Evolutionary conservation across 2,797 vertebrate species (phyloP).

Genomic region (Paratrypauchen microcephalus): DNA sequence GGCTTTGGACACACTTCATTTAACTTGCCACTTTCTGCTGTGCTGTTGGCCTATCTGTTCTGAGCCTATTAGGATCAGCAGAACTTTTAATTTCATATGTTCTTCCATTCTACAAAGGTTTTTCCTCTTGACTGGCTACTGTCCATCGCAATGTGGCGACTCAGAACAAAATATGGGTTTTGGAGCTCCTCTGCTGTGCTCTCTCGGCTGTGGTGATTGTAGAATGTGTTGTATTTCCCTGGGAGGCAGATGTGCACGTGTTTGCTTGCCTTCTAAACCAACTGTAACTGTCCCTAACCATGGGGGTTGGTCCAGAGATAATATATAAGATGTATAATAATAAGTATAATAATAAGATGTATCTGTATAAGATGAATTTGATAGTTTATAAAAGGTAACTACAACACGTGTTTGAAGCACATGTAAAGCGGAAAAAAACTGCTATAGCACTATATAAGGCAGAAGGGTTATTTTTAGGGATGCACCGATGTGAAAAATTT

Average conservation of each 20-base stretch:
- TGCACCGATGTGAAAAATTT: no score
- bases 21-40: conserved; percentile 67
- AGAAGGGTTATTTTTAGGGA: no score
- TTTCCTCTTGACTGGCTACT: conserved; percentile 59
- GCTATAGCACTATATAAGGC: no score
- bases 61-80: conserved; percentile 72
- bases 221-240: conserved; percentile 17
- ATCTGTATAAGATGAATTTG: conserved; percentile 7
- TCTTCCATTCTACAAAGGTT: conserved; percentile 63
- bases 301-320: conserved; percentile 1
- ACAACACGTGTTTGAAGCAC: conserved; percentile 16
- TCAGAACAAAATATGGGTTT: conserved; percentile 46
- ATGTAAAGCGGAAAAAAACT: neutral
- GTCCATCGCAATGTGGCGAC: conserved; percentile 44
- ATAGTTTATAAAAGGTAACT: conserved; percentile 20
- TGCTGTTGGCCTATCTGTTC: conserved; percentile 61
- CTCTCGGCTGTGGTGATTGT: conserved; percentile 8
- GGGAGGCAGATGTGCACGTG: conserved; percentile 15
- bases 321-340: no score
- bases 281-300: conserved; percentile 31
- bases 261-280: conserved; percentile 27
- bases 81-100: conserved; percentile 80
- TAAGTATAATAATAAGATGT: no score
- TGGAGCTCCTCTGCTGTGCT: conserved; percentile 32
- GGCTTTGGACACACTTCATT: conserved; percentile 80